Evolutionary conservation across 2,888 invertebrate species (phyloP), one percentile per base, ranked within the genome.

Genomic region (Minunthozetes semirufus): DNA sequence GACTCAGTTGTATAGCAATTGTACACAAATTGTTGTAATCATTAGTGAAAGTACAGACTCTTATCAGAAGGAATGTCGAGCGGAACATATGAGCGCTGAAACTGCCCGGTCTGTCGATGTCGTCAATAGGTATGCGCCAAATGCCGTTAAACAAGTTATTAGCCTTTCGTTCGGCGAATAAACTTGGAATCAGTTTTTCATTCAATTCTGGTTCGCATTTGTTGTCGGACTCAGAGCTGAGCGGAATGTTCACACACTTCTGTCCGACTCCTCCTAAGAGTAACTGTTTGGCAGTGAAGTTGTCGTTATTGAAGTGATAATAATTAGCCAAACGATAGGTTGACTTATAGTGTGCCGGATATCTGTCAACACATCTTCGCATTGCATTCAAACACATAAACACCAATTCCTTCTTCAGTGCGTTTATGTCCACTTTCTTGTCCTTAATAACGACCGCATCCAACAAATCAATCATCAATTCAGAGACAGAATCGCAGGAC

Each of bases 261-360:
- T 74, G 46, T 17, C 25, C n/a, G 25, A 15, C 29, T 11, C 56
- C 48, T 63, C 75, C 72, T 29, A 73, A 56, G 71, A 78, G 73
- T 56, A 77, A 53, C 15, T n/a, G 33, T 46, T 70, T 70, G 2
- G 76, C 75, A 1, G 50, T 63, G 27, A 38, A 8, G 27, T 53
- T 53, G 59, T 76, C 72, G 13, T 66, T 42, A 17, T 42, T 72
- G 0, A 17, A n/a, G 81, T 90, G 90, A 82, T 90, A 93, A 80
- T 92, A 89, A 82, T 93, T 89, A 1, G 93, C 90, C 72, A 96
- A 84, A 78, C 94, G 87, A 83, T 94, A 95, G 73, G 94, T 86
- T 0, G 94, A 92, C 84, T 96, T 96, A 82, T 94, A 95, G 83
- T 96, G 94, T 80, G 93, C 92, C 0, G 93, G 89, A 82, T 94